Evolutionary conservation across 2,888 invertebrate genomes (phyloP), one percentile per base, ranked within the genome.

Genomic region (Euspilapteryx auroguttella): DNA sequence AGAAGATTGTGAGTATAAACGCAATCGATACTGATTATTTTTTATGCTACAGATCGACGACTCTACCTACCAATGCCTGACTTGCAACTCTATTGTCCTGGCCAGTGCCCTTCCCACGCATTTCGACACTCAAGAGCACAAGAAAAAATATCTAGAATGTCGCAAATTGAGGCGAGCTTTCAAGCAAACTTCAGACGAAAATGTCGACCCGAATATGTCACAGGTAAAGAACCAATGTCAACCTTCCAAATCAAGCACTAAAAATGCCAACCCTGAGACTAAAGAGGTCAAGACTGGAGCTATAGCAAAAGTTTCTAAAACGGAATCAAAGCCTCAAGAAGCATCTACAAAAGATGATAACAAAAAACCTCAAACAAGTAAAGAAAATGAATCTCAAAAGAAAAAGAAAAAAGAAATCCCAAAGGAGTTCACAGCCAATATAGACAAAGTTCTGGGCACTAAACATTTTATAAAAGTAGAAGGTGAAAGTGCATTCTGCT

Each of bases 11-110:
- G n/a, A n/a, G n/a, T n/a, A n/a, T n/a, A n/a, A n/a, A n/a, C n/a
- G n/a, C n/a, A n/a, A n/a, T n/a, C n/a, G n/a, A n/a, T n/a, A n/a
- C n/a, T n/a, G n/a, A n/a, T n/a, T n/a, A n/a, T n/a, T n/a, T n/a
- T 24, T 22, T 32, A 14, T 4, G 42, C 44, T 38, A 29, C 41
- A 59, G 59, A 40, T 53, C 24, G 55, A 56, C 25, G 49, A 50
- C 2, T 35, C 33, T 14, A 44, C 47, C 0, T 47, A 48, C 33
- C 59, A 58, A 8, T 61, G 61, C 24, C 31, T 59, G 14, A 58
- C 49, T 9, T 61, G 61, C 33, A 52, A 52, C 24, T 26, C 31
- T 14, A 36, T 49, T 1, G 32, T 42, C 8, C 34, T 36, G n/a
- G 14, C 34, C 3, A 32, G 33, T n/a, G 27, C 34, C 3, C 32